Percentiles rank a stretch among this genome's conserved stretches.
phyloP scores from a whole-genome alignment of 2,888 invertebrate genomes.

The Polydrusus cervinus region DNA sequence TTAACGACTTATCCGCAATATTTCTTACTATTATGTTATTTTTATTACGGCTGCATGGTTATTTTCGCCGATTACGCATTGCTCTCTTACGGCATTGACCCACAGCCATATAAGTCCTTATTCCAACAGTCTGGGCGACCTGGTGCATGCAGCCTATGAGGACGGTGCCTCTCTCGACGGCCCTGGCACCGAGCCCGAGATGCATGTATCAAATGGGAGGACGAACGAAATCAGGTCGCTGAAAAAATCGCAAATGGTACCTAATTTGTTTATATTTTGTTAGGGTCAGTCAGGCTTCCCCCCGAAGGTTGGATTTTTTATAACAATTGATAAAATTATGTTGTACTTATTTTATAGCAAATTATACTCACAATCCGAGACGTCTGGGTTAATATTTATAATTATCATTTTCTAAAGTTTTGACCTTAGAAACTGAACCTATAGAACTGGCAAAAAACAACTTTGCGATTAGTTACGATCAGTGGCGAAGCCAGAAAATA shows the following conservation, averaged over 20 bases:
- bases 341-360: too few relatives aligned
- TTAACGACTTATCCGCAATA: background rate
- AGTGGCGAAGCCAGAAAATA: too few relatives aligned
- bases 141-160: constrained; percentile 55
- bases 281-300: background rate
- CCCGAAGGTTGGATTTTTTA: too few relatives aligned
- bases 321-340: too few relatives aligned
- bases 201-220: constrained; percentile 40
- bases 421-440: too few relatives aligned
- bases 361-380: too few relatives aligned
- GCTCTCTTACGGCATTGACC: constrained; percentile 61
- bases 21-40: constrained; percentile 7
- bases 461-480: too few relatives aligned
- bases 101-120: constrained; percentile 62
- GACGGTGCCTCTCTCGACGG: constrained; percentile 46
- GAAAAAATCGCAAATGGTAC: constrained; percentile 23
- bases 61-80: constrained; percentile 51
- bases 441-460: too few relatives aligned
- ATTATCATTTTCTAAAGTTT: too few relatives aligned
- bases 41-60: constrained; percentile 15
- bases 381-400: too few relatives aligned
- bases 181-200: constrained; percentile 53
- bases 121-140: constrained; percentile 56
- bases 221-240: constrained; percentile 42
- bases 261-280: background rate